Conservation (phyloP, 1,140 invertebrate species). For the Penaeus vannamei region DNA sequence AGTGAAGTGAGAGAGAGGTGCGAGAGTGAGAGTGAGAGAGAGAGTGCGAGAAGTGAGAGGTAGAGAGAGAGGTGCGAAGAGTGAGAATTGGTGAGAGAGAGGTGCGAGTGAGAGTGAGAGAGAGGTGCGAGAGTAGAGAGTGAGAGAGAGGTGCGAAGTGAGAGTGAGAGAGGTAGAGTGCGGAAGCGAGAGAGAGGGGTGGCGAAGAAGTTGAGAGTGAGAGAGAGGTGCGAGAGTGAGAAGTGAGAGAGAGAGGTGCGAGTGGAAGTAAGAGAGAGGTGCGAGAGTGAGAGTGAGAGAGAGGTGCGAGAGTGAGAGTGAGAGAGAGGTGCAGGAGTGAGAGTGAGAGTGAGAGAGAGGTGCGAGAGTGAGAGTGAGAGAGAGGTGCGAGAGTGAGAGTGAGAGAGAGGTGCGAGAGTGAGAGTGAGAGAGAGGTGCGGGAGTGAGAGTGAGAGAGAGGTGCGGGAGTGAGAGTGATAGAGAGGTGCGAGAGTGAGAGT, state of each 20-base stretch:
- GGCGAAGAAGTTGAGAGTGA: neutral
- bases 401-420: too few relatives aligned
- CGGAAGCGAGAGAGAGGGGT: neutral
- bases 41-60: neutral
- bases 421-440: rapidly evolving
- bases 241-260: neutral
- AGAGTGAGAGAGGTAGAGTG: neutral
- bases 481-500: too few relatives aligned
- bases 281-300: neutral
- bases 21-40: too few relatives aligned
- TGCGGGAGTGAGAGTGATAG: too few relatives aligned
- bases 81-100: slow-evolving; percentile 26
- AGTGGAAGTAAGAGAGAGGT: neutral
- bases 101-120: neutral
- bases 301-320: neutral
- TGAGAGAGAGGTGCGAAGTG: neutral
- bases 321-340: neutral
- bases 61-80: too few relatives aligned
- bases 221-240: neutral
- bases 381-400: too few relatives aligned
- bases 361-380: too few relatives aligned
- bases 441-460: too few relatives aligned
- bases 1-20: too few relatives aligned
- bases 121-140: slow-evolving; percentile 10
- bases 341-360: neutral